A percentile compares a stretch with the other conserved stretches of the same genome.
These are phyloP conservation scores for Anoplius nigerrimus DNA, from an alignment of 2,888 invertebrate genomes.

Conservation along the genomic window DNA sequence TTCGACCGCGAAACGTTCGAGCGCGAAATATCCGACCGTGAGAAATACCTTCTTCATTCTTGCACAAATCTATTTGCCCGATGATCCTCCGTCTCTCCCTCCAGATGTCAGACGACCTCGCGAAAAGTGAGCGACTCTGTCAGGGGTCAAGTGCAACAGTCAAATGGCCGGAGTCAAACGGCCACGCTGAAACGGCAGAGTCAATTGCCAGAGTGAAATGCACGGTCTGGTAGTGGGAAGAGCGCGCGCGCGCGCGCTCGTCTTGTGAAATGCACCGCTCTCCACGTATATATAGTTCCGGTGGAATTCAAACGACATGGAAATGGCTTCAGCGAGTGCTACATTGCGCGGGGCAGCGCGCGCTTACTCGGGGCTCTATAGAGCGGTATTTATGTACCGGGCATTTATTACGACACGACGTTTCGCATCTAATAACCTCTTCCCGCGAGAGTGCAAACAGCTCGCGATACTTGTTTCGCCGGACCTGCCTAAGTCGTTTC, in stretches of 20 bases:
- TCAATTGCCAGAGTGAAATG: no score
- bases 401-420: constrained; percentile 47
- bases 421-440: constrained; percentile 44
- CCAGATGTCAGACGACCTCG: constrained; percentile 17
- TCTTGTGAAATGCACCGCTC: no score
- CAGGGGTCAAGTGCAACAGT: constrained; percentile 50
- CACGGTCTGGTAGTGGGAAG: no score
- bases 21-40: no score
- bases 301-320: constrained; percentile 44
- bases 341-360: no score
- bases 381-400: constrained; percentile 39
- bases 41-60: no score
- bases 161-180: no score
- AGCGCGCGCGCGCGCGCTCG: constrained; percentile 18
- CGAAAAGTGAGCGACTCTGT: constrained; percentile 30
- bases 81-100: background rate
- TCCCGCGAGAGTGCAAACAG: constrained; percentile 28
- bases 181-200: no score
- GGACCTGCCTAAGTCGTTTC: constrained; percentile 8
- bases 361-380: background rate
- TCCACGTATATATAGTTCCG: constrained; percentile 1
- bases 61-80: background rate
- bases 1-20: background rate
- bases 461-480: constrained; percentile 22
- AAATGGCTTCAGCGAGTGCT: constrained; percentile 29